phyloP scores from a whole-genome alignment of 2,797 vertebrate genomes.

The Dryobates pubescens region DNA sequence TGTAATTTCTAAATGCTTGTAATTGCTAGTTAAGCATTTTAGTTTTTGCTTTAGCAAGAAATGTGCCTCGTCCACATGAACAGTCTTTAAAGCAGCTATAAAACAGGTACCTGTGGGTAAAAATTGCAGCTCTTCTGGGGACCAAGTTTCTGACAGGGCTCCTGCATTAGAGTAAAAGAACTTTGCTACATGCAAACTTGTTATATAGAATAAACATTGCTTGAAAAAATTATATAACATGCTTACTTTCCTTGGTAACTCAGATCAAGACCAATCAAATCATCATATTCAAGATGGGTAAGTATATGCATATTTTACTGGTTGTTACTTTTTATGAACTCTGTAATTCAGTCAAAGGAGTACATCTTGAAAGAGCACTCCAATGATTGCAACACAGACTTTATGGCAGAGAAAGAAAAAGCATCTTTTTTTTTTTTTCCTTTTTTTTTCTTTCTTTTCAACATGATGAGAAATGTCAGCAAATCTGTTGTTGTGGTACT shows the following conservation, averaged over 20 bases:
- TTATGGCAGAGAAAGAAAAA: neutral
- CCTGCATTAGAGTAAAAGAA: neutral
- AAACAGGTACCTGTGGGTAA: neutral
- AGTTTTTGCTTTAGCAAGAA: neutral
- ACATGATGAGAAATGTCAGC: neutral
- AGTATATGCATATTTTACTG: constrained; percentile 41
- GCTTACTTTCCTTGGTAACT: constrained; percentile 21
- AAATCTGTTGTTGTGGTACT: constrained; percentile 12
- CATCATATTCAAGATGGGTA: constrained; percentile 41
- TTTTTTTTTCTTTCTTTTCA: neutral
- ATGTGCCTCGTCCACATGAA: neutral
- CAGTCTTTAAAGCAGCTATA: neutral
- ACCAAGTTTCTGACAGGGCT: neutral
- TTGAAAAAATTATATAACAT: constrained; percentile 23
- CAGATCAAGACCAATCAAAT: constrained; percentile 55
- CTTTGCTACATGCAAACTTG: neutral
- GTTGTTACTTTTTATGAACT: constrained; percentile 23
- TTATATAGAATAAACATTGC: constrained; percentile 1
- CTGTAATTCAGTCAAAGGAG: constrained; percentile 27
- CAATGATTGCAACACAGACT: neutral
- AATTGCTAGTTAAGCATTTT: neutral
- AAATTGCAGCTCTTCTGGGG: neutral
- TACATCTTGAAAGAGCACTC: neutral
- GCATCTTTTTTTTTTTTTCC: neutral
- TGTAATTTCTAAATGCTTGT: neutral